These are phyloP conservation scores for Pharmacophagus antenor DNA, from an alignment of 2,888 invertebrate genomes.

Conservation along the genomic window DNA sequence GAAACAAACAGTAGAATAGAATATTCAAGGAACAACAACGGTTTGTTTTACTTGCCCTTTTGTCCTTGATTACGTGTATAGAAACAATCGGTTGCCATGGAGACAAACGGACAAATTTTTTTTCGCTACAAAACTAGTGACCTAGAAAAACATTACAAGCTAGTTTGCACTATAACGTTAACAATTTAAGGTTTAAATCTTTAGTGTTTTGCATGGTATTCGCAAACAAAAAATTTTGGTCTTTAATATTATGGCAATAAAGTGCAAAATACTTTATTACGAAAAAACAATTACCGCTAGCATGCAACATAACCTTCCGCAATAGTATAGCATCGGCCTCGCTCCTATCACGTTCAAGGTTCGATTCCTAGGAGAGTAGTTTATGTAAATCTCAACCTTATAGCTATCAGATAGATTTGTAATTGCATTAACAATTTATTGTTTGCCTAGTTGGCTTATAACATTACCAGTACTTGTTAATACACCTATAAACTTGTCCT, in stretches of 20 bases:
- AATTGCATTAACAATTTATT: background rate
- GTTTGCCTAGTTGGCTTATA: background rate
- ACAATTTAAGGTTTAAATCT: slow-evolving; percentile 1
- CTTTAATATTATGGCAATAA: background rate
- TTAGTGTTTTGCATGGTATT: background rate
- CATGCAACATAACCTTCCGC: slow-evolving; percentile 57
- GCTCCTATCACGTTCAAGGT: slow-evolving; percentile 72
- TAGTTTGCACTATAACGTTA: background rate
- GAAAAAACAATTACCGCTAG: slow-evolving; percentile 22
- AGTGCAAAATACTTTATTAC: background rate
- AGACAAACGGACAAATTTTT: slow-evolving; percentile 15
- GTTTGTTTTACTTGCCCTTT: background rate
- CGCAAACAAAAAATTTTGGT: background rate
- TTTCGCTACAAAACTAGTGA: slow-evolving; percentile 9
- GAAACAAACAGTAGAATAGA: too few relatives aligned
- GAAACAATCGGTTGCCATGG: slow-evolving; percentile 23
- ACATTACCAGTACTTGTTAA: slow-evolving; percentile 9
- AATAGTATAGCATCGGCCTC: slow-evolving; percentile 54
- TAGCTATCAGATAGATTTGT: background rate
- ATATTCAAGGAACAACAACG: too few relatives aligned
- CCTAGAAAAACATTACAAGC: slow-evolving; percentile 7
- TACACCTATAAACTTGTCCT: slow-evolving; percentile 11
- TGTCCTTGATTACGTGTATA: background rate
- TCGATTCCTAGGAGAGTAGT: slow-evolving; percentile 40
- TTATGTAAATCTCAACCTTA: slow-evolving; percentile 28